A percentile compares a stretch with the other conserved stretches of the same genome.
These are phyloP conservation scores for Deroptyus accipitrinus DNA, from an alignment of 2,113 vertebrate genomes.

Conservation along the genomic window DNA sequence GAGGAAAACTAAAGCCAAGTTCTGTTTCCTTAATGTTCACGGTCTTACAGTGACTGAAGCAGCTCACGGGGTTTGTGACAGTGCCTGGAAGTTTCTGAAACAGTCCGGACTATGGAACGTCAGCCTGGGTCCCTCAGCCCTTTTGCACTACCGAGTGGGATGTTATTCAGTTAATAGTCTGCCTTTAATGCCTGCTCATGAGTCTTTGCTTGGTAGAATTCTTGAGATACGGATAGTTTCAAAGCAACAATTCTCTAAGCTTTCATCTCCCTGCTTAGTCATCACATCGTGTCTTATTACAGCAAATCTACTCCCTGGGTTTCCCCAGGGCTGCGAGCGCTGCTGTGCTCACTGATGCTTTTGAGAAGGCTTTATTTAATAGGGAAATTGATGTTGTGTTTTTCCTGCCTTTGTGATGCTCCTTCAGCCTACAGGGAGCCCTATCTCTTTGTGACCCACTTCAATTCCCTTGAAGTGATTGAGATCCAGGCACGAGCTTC, in stretches of 20 bases:
- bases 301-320: not conserved
- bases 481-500: conserved; percentile 93
- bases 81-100: not conserved
- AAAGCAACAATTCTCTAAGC: not conserved
- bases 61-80: not conserved
- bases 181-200: not conserved
- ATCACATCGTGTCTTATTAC: not conserved
- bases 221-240: not conserved
- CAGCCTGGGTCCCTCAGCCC: not conserved
- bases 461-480: conserved; percentile 97
- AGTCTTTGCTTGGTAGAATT: not conserved
- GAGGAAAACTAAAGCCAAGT: not conserved
- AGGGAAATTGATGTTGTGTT: not conserved
- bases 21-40: not conserved
- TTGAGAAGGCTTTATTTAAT: conserved; percentile 10
- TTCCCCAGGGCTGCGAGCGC: not conserved
- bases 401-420: not conserved
- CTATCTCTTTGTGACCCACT: conserved; percentile 97
- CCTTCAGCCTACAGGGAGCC: conserved; percentile 94
- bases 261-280: not conserved
- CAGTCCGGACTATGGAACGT: not conserved
- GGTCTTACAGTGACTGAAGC: not conserved
- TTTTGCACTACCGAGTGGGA: not conserved
- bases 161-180: not conserved
- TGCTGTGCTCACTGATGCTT: not conserved